Evolutionary conservation across 2,888 invertebrate genomes (phyloP), one percentile per base, ranked within the genome.

Genomic region (Ligdia adustata): DNA sequence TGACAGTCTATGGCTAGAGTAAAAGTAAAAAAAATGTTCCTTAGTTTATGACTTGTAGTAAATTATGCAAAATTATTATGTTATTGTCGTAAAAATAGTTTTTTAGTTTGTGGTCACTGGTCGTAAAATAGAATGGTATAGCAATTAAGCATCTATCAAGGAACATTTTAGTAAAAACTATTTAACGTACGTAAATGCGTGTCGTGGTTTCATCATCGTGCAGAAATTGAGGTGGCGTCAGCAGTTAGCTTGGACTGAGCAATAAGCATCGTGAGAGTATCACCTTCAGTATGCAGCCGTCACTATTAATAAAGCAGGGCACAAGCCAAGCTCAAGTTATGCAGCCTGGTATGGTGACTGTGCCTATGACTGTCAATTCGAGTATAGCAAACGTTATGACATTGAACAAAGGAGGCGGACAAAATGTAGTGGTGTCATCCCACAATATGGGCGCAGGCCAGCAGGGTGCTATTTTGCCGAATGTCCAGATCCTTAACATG

Each of bases 401-500:
- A 59, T 82, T 93, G 74, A 92, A 92, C 66, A 93, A 93, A 82
- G 89, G 89, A 53, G 82, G 87, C 57, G 88, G 84, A 45, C 91
- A 90, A 61, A 88, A 85, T 66, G 86, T 86, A 4, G 88, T 91
- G 13, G 91, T 91, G 56, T 91, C 92, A 55, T 90, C 93, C 64
- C 93, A 92, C 71, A 91, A 92, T 63, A 79, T 93, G 57, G 91
- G 93, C 53, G 92, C 92, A 63, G 91, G 87, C 52, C 93, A 94
- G 64, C 93, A 93, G 2, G 35, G 24, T 60, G 90, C 91, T 3
- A 91, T 92, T 47, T 82, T 94, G 58, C 94, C 94, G 43, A 95
- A 95, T 86, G 95, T 97, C 69, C 95, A 96, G 85, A 95, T 97
- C 74, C 91, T 97, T 64, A 97, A 96, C 82, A 95, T 96, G 91